Evolutionary conservation across 2,113 vertebrate genomes (phyloP), one percentile per base, ranked within the genome.

Genomic region (Excalfactoria chinensis): DNA sequence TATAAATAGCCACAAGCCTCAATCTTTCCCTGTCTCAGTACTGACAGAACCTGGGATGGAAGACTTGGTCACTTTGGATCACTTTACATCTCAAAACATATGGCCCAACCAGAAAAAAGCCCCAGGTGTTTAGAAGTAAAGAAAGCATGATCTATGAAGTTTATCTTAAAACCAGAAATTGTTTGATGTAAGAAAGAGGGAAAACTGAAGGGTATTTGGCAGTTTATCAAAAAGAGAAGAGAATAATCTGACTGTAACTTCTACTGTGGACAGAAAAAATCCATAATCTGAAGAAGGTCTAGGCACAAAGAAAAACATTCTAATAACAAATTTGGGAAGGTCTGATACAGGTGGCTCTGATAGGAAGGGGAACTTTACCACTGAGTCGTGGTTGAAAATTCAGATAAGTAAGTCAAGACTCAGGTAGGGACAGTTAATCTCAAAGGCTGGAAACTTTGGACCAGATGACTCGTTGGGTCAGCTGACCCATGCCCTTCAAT

Each of bases 31-130:
- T 4, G 69, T 66, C 48, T 60, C 5, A 13, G 19, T 14, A 49
- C 7, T 58, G 8, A 37, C 35, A 62, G 12, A 56, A 76, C 0
- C 0, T 14, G 2, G 3, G 12, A 16, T 28, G 19, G 32, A 78
- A 12, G 32, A 71, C 23, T 44, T 74, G 12, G 12, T 91, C 21
- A 19, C 44, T 69, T 66, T 76, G n/a, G 32, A 32, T 37, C 5
- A 34, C 53, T 56, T 5, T 20, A 37, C 43, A 75, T 79, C 2
- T 3, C 48, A 64, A 83, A 78, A 92, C 15, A 49, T 22, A 34
- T 14, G 11, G 21, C 22, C 6, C 26, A 63, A 35, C 11, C 40
- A 30, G 23, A 89, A 58, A 58, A 82, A 90, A 64, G 48, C 19
- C 11, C 18, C 32, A 68, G 72, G 8, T 28, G 13, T 64, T 60